Base-by-base conservation (phyloP, 1,140 invertebrate genomes). In the Panulirus ornatus region DNA sequence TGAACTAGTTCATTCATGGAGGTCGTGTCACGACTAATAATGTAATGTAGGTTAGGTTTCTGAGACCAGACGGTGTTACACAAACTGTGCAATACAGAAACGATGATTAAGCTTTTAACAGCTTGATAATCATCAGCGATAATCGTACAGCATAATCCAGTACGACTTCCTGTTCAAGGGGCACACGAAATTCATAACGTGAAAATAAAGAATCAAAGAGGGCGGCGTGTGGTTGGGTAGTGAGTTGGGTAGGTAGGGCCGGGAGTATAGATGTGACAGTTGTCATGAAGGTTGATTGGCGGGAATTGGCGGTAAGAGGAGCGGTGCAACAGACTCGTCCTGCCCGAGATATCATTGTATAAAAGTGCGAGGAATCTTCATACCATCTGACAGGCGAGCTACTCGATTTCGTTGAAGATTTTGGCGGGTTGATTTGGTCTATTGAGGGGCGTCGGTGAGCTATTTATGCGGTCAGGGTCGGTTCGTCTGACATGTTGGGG, bases 341-440 rank as follows among this genome's bases (percentile, higher is more conserved):
- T 30, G 58, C n/a, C 58, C 22, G n/a, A 30, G 58, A 30, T 66
- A 27, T 66, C 58, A 66, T 66, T 6, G n/a, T 66, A 11, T 66
- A 30, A 66, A 66, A 66, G 58, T 66, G 58, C 30, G 58, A 66
- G 58, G 27, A 66, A 66, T 66, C 58, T 66, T 66, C 58, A 66
- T 66, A 30, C n/a, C 22, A 30, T 30, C 58, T 66, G 58, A 66
- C 58, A 66, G 58, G n/a, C 58, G 27, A 11, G 27, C n/a, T 66
- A 16, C 58, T 66, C 58, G 58, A 30, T 30, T 66, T 66, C 58
- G 27, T 66, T 66, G n/a, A 66, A 30, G 58, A 27, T 66, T 27
- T 14, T 66, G n/a, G 30, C n/a, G 58, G 6, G 58, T 27, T 66
- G 30, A 30, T 66, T 66, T 66, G n/a, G 3, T 66, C 27, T 27